Evolutionary conservation across 1,140 invertebrate genomes (phyloP).

Genomic region (Ips typographus): DNA sequence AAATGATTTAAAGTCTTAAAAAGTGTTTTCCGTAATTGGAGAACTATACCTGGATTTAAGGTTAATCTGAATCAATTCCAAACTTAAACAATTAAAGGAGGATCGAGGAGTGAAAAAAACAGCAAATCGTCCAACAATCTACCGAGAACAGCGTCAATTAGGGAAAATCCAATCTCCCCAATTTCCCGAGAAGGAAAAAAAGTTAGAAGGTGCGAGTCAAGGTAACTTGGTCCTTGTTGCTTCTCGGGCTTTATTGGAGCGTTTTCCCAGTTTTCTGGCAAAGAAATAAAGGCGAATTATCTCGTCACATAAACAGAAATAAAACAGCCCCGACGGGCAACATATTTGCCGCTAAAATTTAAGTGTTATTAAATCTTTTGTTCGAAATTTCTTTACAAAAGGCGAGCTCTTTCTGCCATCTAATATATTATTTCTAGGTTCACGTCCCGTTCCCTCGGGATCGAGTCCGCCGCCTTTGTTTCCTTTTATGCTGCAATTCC

Average conservation of each 20-base stretch:
- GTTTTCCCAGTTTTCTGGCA: neutral
- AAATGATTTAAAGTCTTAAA: slow-evolving; percentile 7
- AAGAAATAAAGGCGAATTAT: neutral
- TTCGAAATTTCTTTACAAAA: slow-evolving; percentile 39
- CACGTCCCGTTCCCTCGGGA: slow-evolving; percentile 39
- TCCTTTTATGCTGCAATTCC: slow-evolving; percentile 48
- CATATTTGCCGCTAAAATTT: slow-evolving; percentile 39
- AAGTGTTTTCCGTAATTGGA: neutral
- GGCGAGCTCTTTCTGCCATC: slow-evolving; percentile 36
- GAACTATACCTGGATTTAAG: neutral
- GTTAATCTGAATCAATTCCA: slow-evolving; percentile 19
- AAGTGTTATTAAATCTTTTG: slow-evolving; percentile 41
- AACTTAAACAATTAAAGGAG: slow-evolving; percentile 27
- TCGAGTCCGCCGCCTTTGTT: slow-evolving; percentile 43
- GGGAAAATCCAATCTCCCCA: slow-evolving; percentile 24
- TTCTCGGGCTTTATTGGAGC: slow-evolving; percentile 14
- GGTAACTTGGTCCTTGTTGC: neutral
- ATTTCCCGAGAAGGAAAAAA: slow-evolving; percentile 26
- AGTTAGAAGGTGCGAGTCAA: too few species aligned
- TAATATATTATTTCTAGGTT: slow-evolving; percentile 47
- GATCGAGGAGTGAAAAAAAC: slow-evolving; percentile 16
- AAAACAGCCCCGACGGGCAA: slow-evolving; percentile 23
- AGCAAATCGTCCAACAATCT: slow-evolving; percentile 23
- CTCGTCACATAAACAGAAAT: neutral
- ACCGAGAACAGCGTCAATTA: slow-evolving; percentile 24